Conservation (phyloP, 2,797 vertebrate species). For the Propithecus deckenii region DNA sequence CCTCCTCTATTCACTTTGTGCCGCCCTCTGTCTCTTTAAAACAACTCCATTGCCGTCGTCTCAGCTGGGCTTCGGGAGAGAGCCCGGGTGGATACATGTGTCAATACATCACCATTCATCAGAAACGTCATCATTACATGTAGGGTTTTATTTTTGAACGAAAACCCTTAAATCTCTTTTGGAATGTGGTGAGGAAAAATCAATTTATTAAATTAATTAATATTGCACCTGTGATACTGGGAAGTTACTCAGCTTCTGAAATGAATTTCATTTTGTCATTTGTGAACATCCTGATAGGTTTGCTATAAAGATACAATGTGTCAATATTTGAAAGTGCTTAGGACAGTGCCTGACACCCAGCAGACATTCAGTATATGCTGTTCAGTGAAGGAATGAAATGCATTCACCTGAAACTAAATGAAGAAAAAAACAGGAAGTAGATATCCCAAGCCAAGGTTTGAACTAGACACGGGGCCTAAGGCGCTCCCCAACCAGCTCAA, state of each 20-base stretch:
- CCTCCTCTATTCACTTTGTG: not conserved
- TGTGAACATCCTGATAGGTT: not conserved
- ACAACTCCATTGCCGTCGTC: not conserved
- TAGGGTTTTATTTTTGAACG: not conserved
- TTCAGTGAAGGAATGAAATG: not conserved
- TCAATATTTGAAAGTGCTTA: not conserved
- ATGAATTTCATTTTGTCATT: not conserved
- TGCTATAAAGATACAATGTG: not conserved
- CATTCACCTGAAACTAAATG: not conserved
- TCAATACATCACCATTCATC: not conserved
- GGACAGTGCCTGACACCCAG: not conserved
- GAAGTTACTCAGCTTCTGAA: not conserved
- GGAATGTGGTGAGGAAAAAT: not conserved
- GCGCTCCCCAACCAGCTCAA: not conserved
- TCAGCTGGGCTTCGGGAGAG: not conserved
- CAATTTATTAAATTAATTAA: not conserved
- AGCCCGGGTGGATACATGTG: too few relatives aligned
- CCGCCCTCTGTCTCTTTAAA: not conserved
- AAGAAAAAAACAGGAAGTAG: not conserved
- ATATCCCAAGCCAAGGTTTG: not conserved
- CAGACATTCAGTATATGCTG: not conserved
- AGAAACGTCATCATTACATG: not conserved
- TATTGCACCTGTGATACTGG: not conserved
- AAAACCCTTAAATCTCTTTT: not conserved
- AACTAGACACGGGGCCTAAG: fast-evolving